Base-by-base conservation (phyloP, 2,797 vertebrate genomes). In the Sebastes jordani region DNA sequence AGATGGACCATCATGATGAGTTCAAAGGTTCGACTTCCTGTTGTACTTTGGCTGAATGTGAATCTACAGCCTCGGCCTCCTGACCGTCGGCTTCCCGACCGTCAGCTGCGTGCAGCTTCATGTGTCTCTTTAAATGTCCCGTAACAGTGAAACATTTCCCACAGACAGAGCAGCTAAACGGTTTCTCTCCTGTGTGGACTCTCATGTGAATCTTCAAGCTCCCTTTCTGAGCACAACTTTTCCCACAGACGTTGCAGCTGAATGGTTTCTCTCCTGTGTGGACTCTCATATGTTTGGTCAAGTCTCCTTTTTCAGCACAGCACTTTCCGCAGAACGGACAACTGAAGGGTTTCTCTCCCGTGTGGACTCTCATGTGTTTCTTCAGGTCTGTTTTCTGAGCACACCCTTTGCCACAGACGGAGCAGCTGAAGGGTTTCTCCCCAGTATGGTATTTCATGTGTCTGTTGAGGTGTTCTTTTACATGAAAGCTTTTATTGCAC, bases 401-500 rank as follows among this genome's bases (percentile, higher is more conserved):
- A 1, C 76, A 83, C 0, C 81, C 66, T 61, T 83, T 83, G 2
- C 76, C 76, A 0, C 81, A 83, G 7, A 84, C 18, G 0, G 74
- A 36, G 29, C 86, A 88, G 7, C 67, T 81, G 18, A 83, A 85
- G 0, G 86, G 86, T 71, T 88, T 88, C 30, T 88, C 85, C 1
- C 85, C 85, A 0, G 85, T 87, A 61, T 87, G 85, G n/a, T 77
- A 81, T 49, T 62, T 84, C 69, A 84, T 79, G 76, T 87, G 86
- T 59, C 78, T 32, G 64, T 55, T 87, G 0, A 87, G 82, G 49
- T 84, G 78, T 20, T 79, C 82, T 25, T 87, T 87, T 0, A 79
- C 75, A 0, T 76, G 68, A 1, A 84, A 87, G 0, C 74, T 77
- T 4, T 88, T 83, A 5, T 7, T 62, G 27, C 88, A 90, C n/a